Evolutionary conservation across 2,797 vertebrate species (phyloP).

Genomic region (Chaunax sp.): DNA sequence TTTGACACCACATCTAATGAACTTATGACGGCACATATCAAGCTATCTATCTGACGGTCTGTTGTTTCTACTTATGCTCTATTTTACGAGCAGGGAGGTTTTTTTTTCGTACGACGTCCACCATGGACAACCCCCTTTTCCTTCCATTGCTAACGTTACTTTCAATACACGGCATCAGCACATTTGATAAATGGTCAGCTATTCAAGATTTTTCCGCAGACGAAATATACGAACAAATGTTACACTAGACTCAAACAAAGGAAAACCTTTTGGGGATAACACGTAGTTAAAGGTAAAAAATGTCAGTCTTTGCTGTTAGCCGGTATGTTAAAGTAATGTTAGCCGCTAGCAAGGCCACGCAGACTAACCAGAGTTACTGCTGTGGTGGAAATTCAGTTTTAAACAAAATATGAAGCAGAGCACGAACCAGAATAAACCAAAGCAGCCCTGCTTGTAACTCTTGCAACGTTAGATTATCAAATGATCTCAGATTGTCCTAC

Average conservation of each 20-base stretch:
- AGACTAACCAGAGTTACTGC: conserved; percentile 41
- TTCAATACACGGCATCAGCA: conserved; percentile 59
- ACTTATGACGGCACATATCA: too few species aligned
- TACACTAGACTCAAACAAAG: not conserved
- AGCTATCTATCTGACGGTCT: not conserved
- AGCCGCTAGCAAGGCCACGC: conserved; percentile 73
- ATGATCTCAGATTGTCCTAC: not conserved
- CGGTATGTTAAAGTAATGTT: conserved; percentile 47
- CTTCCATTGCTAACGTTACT: conserved; percentile 45
- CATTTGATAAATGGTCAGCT: not conserved
- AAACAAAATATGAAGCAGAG: not conserved
- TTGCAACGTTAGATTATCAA: not conserved
- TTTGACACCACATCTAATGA: not conserved
- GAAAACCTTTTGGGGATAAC: not conserved
- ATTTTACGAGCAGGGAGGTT: conserved; percentile 34
- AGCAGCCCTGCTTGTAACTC: not conserved
- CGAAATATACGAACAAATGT: not conserved
- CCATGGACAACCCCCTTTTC: conserved; percentile 63
- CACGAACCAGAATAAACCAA: too few species aligned
- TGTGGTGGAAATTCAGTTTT: not conserved
- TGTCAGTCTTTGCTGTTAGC: conserved; percentile 53
- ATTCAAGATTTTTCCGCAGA: not conserved
- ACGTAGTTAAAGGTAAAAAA: not conserved
- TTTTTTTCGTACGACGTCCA: conserved; percentile 38
- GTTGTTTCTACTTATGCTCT: not conserved